Evolutionary conservation across 2,888 invertebrate species (phyloP), one percentile per base, ranked within the genome.

Genomic region (Pachycephus smyrnensis): DNA sequence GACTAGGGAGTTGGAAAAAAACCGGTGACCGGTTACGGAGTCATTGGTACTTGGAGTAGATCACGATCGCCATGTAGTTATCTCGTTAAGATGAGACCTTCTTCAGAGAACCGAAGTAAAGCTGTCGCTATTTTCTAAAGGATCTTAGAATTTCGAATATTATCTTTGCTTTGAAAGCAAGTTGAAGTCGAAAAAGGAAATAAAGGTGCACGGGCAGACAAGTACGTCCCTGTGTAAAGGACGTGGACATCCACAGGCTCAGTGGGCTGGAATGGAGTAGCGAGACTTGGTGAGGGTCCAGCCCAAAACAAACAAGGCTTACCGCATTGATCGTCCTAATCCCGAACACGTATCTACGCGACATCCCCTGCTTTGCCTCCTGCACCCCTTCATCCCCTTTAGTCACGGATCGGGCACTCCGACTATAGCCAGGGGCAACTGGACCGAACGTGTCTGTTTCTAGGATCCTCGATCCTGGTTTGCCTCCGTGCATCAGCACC

Each of bases 281-380:
- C 32, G 79, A 37, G 76, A 12, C 15, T 32, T 76, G 69, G 78
- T 73, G 78, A 80, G 80, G 84, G 83, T 86, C 84, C 84, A 83
- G 84, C 84, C 87, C 84, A 89, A 87, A 89, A 87, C 89, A 89
- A 89, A 89, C 88, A 88, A 86, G 87, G 88, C 87, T 89, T 88
- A 88, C 90, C 89, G 88, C 89, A 89, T 89, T 88, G 89, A 89
- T 89, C 90, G 88, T 86, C 85, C 88, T 89, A 89, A 89, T 89
- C 90, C 90, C 83, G 84, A 86, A 87, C 89, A 87, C 86, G 88
- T 86, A 88, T 85, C 86, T 87, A 82, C 55, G 55, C 55, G 55
- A 23, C 55, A 6, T 55, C 55, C 55, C 55, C 55, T 55, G 23
- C 23, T 23, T 23, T 9, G 2, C 23, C 55, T 55, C 55, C 6